Evolutionary conservation across 2,888 invertebrate genomes (phyloP).

Genomic region (Macrophya alboannulata): DNA sequence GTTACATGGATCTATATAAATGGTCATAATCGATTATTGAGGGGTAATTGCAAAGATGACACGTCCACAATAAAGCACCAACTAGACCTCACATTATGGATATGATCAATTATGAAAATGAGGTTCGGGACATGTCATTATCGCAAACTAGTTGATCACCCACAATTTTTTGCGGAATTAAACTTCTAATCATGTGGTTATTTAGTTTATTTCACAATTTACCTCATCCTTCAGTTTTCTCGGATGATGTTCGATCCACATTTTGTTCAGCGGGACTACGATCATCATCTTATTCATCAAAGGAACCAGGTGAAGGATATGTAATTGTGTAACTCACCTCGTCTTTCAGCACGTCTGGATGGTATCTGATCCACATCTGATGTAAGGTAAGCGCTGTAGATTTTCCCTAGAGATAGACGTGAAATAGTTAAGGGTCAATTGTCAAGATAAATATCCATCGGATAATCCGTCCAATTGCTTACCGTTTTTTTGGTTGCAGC

Average conservation of each 20-base stretch:
- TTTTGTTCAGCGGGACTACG: too few species aligned
- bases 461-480: not conserved
- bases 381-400: not conserved
- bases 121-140: not conserved
- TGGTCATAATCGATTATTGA: not conserved
- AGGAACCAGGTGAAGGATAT: too few species aligned
- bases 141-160: not conserved
- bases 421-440: not conserved
- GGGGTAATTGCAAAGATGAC: not conserved
- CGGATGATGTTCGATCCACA: not conserved
- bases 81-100: not conserved
- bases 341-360: not conserved
- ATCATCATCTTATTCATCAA: too few species aligned
- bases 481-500: not conserved
- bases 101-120: not conserved
- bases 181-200: not conserved
- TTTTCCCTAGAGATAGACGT: slow-evolving; percentile 9
- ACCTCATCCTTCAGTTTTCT: not conserved
- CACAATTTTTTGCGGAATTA: not conserved
- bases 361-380: not conserved
- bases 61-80: not conserved
- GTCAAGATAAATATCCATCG: not conserved
- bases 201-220: not conserved
- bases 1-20: not conserved
- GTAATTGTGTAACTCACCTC: slow-evolving; percentile 9